Evolutionary conservation across 2,888 invertebrate genomes (phyloP).

Genomic region (Stenolophus ochropezus): DNA sequence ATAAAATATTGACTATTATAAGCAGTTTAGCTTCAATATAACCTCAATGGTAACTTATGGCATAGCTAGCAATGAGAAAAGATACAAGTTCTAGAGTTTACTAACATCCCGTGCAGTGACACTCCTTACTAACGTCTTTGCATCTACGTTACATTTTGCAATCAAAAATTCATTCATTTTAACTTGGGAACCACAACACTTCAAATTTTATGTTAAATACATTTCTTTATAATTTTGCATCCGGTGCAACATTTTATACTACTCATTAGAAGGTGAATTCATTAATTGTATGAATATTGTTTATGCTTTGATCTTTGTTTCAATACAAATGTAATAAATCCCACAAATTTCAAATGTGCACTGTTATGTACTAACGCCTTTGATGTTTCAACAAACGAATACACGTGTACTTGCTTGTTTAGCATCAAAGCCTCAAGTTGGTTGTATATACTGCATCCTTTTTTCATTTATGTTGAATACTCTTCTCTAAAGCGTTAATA

Average conservation of each 20-base stretch:
- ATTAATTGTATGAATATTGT: not conserved
- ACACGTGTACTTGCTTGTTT: too few relatives aligned
- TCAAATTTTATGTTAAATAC: not conserved
- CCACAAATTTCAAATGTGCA: too few relatives aligned
- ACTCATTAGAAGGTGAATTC: not conserved
- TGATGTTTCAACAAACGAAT: too few relatives aligned
- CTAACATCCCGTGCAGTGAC: not conserved
- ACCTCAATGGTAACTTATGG: constrained; percentile 33
- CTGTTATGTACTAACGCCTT: too few relatives aligned
- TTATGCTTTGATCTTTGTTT: too few relatives aligned
- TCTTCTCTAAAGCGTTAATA: too few relatives aligned
- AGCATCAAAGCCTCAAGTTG: too few relatives aligned
- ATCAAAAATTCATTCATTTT: not conserved
- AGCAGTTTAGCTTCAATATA: constrained; percentile 40
- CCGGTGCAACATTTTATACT: not conserved
- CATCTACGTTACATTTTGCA: not conserved
- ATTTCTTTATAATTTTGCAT: not conserved
- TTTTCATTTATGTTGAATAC: too few relatives aligned
- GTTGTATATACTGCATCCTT: too few relatives aligned
- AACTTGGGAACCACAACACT: too few relatives aligned
- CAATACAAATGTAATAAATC: too few relatives aligned
- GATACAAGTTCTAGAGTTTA: not conserved
- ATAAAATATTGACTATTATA: constrained; percentile 46
- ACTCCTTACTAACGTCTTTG: not conserved
- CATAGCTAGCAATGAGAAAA: not conserved